Evolutionary conservation across 2,797 vertebrate genomes (phyloP), one percentile per base, ranked within the genome.

Genomic region (Amblyraja radiata): DNA sequence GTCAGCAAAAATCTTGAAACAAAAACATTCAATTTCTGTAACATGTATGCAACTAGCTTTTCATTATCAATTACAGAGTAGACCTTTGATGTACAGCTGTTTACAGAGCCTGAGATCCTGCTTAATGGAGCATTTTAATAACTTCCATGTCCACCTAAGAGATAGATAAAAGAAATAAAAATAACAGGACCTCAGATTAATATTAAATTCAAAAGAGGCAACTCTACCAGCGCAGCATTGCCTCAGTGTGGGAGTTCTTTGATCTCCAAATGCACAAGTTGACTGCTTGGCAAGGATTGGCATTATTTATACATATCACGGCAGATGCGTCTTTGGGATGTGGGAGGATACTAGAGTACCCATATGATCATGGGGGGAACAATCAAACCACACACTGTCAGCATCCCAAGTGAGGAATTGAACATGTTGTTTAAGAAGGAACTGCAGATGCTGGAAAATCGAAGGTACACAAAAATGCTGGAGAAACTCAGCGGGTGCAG

Each of bases 1-100:
- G 68, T 91, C 23, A 90, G 65, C n/a, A 90, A 90, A 39, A 90
- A 90, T 39, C 32, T 39, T 90, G 36, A 23, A 73, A 25, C 88
- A 73, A 90, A 91, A 90, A 7, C 71, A 39, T 91, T 36, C 46
- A 32, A 39, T 39, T 73, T 71, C n/a, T n/a, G 21, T 32, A 36
- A n/a, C 6, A 7, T 88, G 65, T 65, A 25, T 58, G 2, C 21
- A 84, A 2, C 21, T 81, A 21, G 7, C 21, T 90, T 71, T 90
- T 90, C 63, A 32, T 46, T 1, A 25, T 73, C 32, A 91, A 36
- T 71, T 73, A 90, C 32, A 73, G 65, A 83, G 25, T 61, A 28
- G 25, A 63, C n/a, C 54, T 63, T 84, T 73, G 32, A 23, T 21
- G 11, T 73, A 18, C 4, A 73, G 18, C 36, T 46, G 88, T 65